phyloP scores from a whole-genome alignment of 2,113 vertebrate species.

The Tychaedon coryphoeus region DNA sequence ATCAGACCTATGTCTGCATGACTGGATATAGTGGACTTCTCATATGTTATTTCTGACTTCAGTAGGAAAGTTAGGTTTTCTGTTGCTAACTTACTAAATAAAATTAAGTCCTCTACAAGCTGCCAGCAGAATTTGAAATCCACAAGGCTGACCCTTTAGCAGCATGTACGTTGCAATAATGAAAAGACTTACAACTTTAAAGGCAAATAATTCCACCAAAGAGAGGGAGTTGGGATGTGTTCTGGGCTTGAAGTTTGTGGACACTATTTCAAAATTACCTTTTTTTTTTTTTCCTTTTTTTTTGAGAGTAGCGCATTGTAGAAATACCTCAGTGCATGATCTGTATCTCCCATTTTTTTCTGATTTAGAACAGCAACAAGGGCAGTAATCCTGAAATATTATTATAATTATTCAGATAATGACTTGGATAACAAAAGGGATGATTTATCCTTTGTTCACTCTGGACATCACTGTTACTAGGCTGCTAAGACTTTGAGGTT shows the following conservation, averaged over 20 bases:
- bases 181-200: not conserved
- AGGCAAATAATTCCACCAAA: not conserved
- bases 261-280: not conserved
- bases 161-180: not conserved
- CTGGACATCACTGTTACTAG: not conserved
- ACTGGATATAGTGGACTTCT: not conserved
- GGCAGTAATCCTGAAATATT: not conserved
- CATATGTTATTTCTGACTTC: not conserved
- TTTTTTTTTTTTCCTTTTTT: not conserved
- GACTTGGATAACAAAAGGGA: not conserved
- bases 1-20: not conserved
- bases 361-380: not conserved
- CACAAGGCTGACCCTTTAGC: not conserved
- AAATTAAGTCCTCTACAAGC: not conserved
- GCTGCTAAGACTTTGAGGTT: not conserved
- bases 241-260: not conserved
- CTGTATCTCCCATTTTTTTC: not conserved
- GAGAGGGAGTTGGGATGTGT: not conserved
- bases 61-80: not conserved
- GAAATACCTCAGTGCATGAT: not conserved
- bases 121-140: not conserved
- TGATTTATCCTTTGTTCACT: not conserved
- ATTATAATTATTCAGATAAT: not conserved
- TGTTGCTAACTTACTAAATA: not conserved
- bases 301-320: not conserved